Conservation (phyloP, 2,113 vertebrate genomes). For the Hippopotamus amphibius region DNA sequence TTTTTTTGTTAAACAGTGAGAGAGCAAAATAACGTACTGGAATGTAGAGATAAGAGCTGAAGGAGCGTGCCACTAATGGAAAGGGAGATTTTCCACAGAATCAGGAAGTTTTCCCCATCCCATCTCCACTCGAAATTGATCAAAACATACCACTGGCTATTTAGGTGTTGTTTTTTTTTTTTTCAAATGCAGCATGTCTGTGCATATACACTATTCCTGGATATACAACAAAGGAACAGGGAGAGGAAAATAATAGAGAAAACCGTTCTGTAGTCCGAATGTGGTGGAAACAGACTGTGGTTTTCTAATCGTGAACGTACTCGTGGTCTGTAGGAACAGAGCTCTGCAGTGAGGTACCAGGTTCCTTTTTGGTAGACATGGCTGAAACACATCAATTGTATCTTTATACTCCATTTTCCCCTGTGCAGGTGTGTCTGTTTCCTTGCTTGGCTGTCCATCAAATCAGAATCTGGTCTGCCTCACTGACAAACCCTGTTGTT, state of each 20-base stretch:
- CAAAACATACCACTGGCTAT: conserved; percentile 84
- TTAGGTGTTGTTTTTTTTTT: conserved; percentile 71
- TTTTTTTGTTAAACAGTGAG: conserved; percentile 81
- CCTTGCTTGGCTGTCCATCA: conserved; percentile 93
- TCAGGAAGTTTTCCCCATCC: conserved; percentile 75
- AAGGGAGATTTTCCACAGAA: conserved; percentile 83
- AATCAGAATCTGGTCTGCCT: conserved; percentile 94
- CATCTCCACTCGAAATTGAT: conserved; percentile 82
- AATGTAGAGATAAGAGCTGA: conserved; percentile 85
- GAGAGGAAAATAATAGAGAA: conserved; percentile 84
- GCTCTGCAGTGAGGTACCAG: conserved; percentile 82
- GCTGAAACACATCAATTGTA: conserved; percentile 92
- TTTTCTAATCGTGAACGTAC: conserved; percentile 87
- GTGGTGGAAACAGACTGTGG: conserved; percentile 85
- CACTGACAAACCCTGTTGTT: conserved; percentile 93
- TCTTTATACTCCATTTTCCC: conserved; percentile 94
- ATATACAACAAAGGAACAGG: conserved; percentile 89
- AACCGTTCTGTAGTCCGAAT: conserved; percentile 86
- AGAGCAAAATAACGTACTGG: conserved; percentile 87
- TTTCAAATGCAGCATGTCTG: conserved; percentile 79
- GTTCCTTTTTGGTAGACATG: conserved; percentile 88
- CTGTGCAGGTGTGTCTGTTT: conserved; percentile 93
- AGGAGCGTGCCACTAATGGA: conserved; percentile 78
- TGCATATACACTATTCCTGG: conserved; percentile 86
- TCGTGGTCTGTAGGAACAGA: conserved; percentile 73